phyloP scores from a whole-genome alignment of 2,113 vertebrate genomes.

The Gobius niger region DNA sequence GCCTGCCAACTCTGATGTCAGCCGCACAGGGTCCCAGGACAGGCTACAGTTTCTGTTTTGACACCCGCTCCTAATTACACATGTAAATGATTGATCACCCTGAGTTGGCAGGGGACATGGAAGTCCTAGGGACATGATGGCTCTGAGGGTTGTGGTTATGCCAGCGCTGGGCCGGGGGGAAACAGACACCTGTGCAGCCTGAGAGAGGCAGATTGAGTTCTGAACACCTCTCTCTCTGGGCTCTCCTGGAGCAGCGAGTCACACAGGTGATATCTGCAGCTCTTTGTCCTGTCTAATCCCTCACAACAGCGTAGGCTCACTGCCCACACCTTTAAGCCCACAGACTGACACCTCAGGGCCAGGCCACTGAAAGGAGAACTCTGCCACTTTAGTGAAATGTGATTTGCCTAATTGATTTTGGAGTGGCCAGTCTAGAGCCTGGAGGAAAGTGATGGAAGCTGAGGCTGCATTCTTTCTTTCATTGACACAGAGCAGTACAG shows the following conservation, averaged over 20 bases:
- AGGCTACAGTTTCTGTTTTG: conserved; percentile 81
- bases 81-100: conserved; percentile 83
- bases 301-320: conserved; percentile 48
- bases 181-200: conserved; percentile 68
- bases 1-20: conserved; percentile 77
- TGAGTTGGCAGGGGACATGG: conserved; percentile 63
- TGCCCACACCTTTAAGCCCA: conserved; percentile 57
- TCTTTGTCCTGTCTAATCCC: conserved; percentile 80
- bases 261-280: conserved; percentile 74
- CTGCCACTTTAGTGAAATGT: conserved; percentile 75
- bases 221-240: conserved; percentile 68
- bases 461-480: conserved; percentile 12
- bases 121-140: conserved; percentile 57
- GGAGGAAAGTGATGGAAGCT: conserved; percentile 23
- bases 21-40: conserved; percentile 47
- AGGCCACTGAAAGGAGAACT: conserved; percentile 65
- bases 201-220: conserved; percentile 73
- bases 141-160: conserved; percentile 33
- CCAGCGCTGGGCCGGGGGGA: conserved; percentile 50
- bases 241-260: conserved; percentile 53
- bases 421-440: conserved; percentile 71
- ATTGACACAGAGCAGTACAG: conserved; percentile 29
- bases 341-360: conserved; percentile 69
- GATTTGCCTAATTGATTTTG: conserved; percentile 82
- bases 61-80: conserved; percentile 80